Base-by-base conservation (phyloP, 2,888 invertebrate genomes). In the Pemphredon lugubris region DNA sequence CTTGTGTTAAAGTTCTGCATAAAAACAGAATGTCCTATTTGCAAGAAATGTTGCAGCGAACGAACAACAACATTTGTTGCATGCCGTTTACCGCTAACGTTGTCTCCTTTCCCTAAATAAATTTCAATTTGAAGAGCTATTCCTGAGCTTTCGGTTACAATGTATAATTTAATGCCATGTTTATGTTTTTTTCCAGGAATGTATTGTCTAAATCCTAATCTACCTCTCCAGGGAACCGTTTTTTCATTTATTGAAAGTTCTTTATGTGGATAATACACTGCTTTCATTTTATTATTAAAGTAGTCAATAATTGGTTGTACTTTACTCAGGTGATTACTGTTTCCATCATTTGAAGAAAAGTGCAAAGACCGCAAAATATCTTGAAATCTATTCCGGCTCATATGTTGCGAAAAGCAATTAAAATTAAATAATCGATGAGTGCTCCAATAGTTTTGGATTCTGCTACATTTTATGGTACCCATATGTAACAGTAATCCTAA, bases 401-500 rank as follows among this genome's bases (percentile, higher is more conserved):
- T 65, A 16, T 45, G 44, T 26, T n/a, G 58, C 11, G 30, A 58
- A 30, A 58, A 58, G 45, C 54, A 63, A 2, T 21, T 16, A 14
- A 65, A 58, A 21, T 18, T 16, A 26, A 51, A 65, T 9, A 21
- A 39, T 9, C 14, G 6, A 3, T 23, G 9, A 0, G n/a, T 65
- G 32, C 21, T 65, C 65, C 65, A 65, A 40, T 65, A 65, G 20
- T 65, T 50, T 7, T 58, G 13, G n/a, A 65, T 39, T 34, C 20
- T 9, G 1, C 42, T 48, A 32, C 44, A 65, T 23, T 53, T 58
- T 1, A 58, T 51, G 5, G 50, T 58, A 4, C 65, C 65, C 58
- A 51, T 65, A 40, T 58, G 58, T 30, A 65, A 21, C 14, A 65
- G 9, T 11, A 65, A 21, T 9, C 65, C 30, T 20, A 65, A n/a